phyloP scores from a whole-genome alignment of 2,113 vertebrate genomes.

The Heterotilapia buettikoferi region DNA sequence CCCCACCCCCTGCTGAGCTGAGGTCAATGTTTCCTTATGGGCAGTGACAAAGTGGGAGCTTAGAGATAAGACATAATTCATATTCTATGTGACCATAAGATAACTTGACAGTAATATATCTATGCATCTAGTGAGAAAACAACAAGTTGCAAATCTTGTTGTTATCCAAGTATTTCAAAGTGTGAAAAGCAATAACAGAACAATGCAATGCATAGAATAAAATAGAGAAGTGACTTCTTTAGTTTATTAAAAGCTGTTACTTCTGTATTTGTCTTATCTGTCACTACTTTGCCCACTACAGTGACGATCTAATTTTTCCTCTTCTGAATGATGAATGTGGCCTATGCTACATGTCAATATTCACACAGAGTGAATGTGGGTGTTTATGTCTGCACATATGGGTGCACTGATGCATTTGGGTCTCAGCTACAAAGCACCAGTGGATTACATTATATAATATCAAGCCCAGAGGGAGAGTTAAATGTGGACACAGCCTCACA shows the following conservation, averaged over 20 bases:
- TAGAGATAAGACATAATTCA: neutral
- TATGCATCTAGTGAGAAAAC: neutral
- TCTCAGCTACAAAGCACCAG: slow-evolving; percentile 6
- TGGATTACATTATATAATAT: slow-evolving; percentile 47
- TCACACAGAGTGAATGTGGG: neutral
- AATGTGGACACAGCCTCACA: slow-evolving; percentile 38
- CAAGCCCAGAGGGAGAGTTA: slow-evolving; percentile 34
- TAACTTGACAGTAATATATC: neutral
- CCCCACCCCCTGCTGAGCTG: neutral
- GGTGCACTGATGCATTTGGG: neutral
- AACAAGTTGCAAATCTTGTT: neutral
- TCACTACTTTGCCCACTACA: neutral
- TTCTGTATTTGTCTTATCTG: neutral
- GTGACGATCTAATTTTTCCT: neutral
- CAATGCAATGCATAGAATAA: neutral
- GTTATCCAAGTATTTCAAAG: neutral
- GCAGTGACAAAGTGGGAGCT: neutral
- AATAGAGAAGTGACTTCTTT: neutral
- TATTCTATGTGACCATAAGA: neutral
- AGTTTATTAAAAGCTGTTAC: neutral
- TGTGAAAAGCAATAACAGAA: neutral
- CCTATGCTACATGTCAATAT: neutral
- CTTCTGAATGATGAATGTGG: neutral
- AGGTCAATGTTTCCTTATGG: neutral
- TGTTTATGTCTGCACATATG: neutral